Conservation (phyloP, 2,797 vertebrate genomes). For the Clarias pachynema region DNA sequence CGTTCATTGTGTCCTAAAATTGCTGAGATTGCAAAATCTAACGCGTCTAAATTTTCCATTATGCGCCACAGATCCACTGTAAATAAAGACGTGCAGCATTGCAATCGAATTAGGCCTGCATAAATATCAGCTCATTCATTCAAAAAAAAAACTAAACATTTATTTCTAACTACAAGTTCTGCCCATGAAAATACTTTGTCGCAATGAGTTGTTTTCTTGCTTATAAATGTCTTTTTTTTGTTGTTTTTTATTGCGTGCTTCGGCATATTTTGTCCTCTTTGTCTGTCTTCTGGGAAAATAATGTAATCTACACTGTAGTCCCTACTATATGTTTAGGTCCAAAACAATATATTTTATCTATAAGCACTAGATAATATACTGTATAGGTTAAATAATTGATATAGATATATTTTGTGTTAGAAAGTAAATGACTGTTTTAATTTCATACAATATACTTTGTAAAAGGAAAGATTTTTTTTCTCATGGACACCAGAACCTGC, state of each 20-base stretch:
- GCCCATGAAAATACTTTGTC: background rate
- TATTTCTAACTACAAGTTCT: background rate
- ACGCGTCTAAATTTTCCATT: background rate
- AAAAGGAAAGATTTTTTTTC: no score
- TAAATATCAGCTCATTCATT: background rate
- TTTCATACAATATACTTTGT: no score
- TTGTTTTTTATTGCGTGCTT: background rate
- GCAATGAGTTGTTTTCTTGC: background rate
- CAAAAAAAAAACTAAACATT: no score
- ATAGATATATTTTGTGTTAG: background rate
- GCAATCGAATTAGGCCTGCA: constrained; percentile 8
- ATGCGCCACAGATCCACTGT: background rate
- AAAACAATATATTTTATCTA: no score
- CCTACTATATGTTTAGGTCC: no score
- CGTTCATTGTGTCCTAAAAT: constrained; percentile 23
- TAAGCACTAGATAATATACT: no score
- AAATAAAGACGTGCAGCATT: constrained; percentile 14
- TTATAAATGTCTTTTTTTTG: background rate
- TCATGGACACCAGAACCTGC: no score
- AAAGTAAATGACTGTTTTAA: no score
- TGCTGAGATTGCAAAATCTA: background rate
- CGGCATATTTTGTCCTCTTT: background rate
- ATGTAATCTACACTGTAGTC: background rate
- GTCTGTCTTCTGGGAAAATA: background rate
- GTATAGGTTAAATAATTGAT: background rate